Evolutionary conservation across 2,888 invertebrate species (phyloP), one percentile per base, ranked within the genome.

Genomic region (Tachina fera): DNA sequence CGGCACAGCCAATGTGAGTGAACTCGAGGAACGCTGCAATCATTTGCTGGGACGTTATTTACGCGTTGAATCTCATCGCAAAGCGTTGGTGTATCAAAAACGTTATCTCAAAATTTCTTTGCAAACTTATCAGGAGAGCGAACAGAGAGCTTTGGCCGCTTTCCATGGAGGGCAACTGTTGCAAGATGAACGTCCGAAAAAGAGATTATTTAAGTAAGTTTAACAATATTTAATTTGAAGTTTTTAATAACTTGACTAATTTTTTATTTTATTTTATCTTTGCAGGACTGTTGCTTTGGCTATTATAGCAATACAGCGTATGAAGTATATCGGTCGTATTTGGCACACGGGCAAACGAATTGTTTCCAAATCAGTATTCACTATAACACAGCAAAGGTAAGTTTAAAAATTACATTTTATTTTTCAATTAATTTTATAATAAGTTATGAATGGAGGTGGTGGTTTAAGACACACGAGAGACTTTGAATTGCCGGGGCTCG

Each of bases 1-100:
- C 13, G 88, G 88, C 9, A 91, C 90, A 49, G 90, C 88, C n/a
- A 90, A 90, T 80, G 88, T 89, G 3, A 83, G 84, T 1, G 92
- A 91, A 78, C 87, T 93, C 31, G 93, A 93, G 83, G 92, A 93
- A 53, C 91, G 95, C 92, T 93, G 94, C 45, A 94, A 95, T 84
- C 94, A 95, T 87, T 92, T 95, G 83, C 94, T 95, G 86, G 95
- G 95, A 13, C 95, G 95, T 89, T 97, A 96, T 91, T 93, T 97
- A 88, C 94, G 97, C 47, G 95, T 96, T 6, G 97, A 98, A 91
- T 97, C 97, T 90, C 96, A 96, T 89, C 95, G 97, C 82, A 98
- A 97, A 91, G 97, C 98, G 14, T 93, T 98, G 75, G 95, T 96
- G 72, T 98, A 96, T 94, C 98, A 98, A 93, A 98, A 98, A 93